Conservation (phyloP, 2,113 vertebrate species). For the Aramus guarauna region DNA sequence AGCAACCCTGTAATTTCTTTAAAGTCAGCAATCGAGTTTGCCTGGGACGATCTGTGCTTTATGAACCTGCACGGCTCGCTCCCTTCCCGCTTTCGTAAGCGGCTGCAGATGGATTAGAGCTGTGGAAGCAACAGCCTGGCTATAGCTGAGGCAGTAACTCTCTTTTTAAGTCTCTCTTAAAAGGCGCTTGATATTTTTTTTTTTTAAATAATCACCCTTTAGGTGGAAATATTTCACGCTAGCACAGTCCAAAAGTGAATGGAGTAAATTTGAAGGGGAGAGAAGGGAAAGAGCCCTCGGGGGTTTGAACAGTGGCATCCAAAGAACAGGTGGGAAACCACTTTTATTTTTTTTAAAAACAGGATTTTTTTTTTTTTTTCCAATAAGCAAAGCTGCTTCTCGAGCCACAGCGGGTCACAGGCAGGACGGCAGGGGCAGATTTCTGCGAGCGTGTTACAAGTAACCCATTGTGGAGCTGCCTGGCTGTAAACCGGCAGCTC, state of each 20-base stretch:
- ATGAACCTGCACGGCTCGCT: conserved; percentile 7
- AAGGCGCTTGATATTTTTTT: background rate
- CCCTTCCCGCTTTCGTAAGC: conserved; percentile 8
- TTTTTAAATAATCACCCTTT: background rate
- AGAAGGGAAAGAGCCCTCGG: background rate
- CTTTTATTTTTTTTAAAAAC: too few species aligned
- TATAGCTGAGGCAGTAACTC: background rate
- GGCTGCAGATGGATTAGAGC: conserved; percentile 41
- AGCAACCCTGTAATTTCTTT: conserved; percentile 55
- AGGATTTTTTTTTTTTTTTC: background rate
- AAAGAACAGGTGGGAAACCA: background rate
- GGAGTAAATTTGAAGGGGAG: background rate
- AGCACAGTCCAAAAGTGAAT: background rate
- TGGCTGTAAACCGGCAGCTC: background rate
- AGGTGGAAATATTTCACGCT: conserved; percentile 16
- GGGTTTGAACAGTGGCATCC: background rate
- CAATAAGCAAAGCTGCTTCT: background rate
- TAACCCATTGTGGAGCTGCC: conserved; percentile 54
- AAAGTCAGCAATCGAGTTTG: conserved; percentile 39
- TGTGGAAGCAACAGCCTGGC: background rate
- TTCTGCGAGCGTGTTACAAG: conserved; percentile 33
- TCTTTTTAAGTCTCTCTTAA: conserved; percentile 8
- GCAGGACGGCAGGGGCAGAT: conserved; percentile 4
- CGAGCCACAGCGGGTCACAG: background rate
- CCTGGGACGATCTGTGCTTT: conserved; percentile 27